Base-by-base conservation (phyloP, 1,140 invertebrate genomes). In the Drosophila pseudoobscura region DNA sequence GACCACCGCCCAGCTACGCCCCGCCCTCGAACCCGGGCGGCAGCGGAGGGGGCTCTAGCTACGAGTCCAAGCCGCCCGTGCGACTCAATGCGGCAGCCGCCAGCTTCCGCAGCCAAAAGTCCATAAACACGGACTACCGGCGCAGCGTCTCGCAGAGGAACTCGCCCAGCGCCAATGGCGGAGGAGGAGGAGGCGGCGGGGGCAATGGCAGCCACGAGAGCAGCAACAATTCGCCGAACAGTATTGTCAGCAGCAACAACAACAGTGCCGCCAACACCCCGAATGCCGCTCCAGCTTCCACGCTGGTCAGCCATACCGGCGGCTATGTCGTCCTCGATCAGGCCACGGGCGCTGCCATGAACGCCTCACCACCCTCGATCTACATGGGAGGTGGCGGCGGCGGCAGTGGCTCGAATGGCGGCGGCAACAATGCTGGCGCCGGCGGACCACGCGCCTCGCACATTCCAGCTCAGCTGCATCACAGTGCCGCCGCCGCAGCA, bases 171-270 rank as follows among this genome's bases (percentile, higher is more conserved):
- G 84, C 91, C 65, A 91, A 90, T 47, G 80, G 80, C 2, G 80
- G 52, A 71, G 75, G 39, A 58, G 20, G 60, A 71, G 88, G 46
- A 45, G 78, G 39, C 11, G 49, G 62, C 64, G 49, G 35, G 50
- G 69, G 73, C 22, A 78, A 72, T 63, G 78, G 72, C 69, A 90
- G 89, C 64, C 89, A 90, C 61, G 90, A 91, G 53, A 91, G 88
- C 70, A 91, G 89, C 77, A 91, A 80, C 73, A 91, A 91, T 54
- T 91, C 91, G 69, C 91, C 91, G 47, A 91, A 90, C 74, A 91
- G 91, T 89, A 91, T 91, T 90, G 68, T 50, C 69, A 44, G 51
- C 54, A 83, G 78, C 66, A 76, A 73, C 53, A 75, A 50, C 29
- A 84, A 83, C 52, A 88, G 84, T 45, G 75, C 78, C 52, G 83